Conservation (phyloP, 2,888 invertebrate species). For the Aethes cnicana region DNA sequence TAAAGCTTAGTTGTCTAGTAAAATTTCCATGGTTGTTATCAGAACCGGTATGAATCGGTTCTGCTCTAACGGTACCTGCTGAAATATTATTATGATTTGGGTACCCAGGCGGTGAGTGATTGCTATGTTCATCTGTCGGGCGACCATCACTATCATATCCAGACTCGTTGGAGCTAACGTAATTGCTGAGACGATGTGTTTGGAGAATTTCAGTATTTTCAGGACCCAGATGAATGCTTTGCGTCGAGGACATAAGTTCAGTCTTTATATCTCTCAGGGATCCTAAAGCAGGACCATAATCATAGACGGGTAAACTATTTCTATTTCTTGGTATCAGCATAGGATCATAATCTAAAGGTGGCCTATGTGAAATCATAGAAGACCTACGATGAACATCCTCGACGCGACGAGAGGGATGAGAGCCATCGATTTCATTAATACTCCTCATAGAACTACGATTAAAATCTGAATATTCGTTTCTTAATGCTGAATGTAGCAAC, state of each 20-base stretch:
- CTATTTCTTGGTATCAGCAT: slow-evolving; percentile 76
- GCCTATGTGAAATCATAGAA: slow-evolving; percentile 74
- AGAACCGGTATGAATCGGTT: slow-evolving; percentile 49
- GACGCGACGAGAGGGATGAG: slow-evolving; percentile 53
- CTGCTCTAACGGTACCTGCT: slow-evolving; percentile 51
- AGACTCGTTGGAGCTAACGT: slow-evolving; percentile 91
- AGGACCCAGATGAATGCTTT: slow-evolving; percentile 80
- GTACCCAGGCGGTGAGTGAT: slow-evolving; percentile 80
- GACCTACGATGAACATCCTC: slow-evolving; percentile 68
- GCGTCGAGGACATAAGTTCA: slow-evolving; percentile 70
- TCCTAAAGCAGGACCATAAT: slow-evolving; percentile 66
- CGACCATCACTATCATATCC: slow-evolving; percentile 91
- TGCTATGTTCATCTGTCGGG: slow-evolving; percentile 79
- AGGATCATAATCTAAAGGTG: slow-evolving; percentile 73
- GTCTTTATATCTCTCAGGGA: slow-evolving; percentile 68
- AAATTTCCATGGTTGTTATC: slow-evolving; percentile 63
- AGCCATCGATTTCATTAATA: slow-evolving; percentile 66
- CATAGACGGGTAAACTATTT: slow-evolving; percentile 77
- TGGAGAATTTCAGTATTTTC: slow-evolving; percentile 81
- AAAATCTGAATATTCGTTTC: slow-evolving; percentile 61
- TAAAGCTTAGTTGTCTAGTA: slow-evolving; percentile 71
- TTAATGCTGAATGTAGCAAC: slow-evolving; percentile 63
- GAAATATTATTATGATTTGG: slow-evolving; percentile 71
- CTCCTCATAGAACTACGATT: slow-evolving; percentile 71
- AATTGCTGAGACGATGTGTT: slow-evolving; percentile 86